Evolutionary conservation across 92 coral and sea anemone species (phyloP).

Genomic region (Palythoa grandis): DNA sequence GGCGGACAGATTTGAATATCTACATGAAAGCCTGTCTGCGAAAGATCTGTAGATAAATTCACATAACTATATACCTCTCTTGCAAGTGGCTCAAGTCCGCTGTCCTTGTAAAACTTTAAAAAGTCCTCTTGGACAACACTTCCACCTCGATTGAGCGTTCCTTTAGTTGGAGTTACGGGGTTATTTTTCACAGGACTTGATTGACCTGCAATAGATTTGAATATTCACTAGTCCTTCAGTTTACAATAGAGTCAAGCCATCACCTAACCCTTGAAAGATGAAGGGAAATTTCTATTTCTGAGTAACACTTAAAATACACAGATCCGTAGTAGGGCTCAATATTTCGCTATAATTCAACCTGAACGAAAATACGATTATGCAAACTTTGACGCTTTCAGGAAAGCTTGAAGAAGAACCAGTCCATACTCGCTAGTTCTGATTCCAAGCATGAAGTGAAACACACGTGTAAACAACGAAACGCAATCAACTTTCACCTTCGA

Average conservation of each 20-base stretch:
- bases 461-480: slow-evolving; percentile 61
- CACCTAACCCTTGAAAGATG: neutral
- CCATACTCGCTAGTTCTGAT: neutral
- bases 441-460: slow-evolving; percentile 24
- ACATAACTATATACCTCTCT: slow-evolving; percentile 69
- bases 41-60: slow-evolving; percentile 38
- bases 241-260: slow-evolving; percentile 41
- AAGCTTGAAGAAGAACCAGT: neutral
- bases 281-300: slow-evolving; percentile 1
- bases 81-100: slow-evolving; percentile 75
- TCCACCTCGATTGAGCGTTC: slow-evolving; percentile 68
- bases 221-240: slow-evolving; percentile 71
- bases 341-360: neutral
- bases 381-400: slow-evolving; percentile 14
- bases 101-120: slow-evolving; percentile 73
- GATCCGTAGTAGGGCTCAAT: neutral
- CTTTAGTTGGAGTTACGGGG: slow-evolving; percentile 79
- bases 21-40: slow-evolving; percentile 43
- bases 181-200: slow-evolving; percentile 87
- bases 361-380: slow-evolving; percentile 1
- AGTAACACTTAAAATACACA: neutral
- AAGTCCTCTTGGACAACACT: slow-evolving; percentile 70
- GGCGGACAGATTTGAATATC: slow-evolving; percentile 57
- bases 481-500: slow-evolving; percentile 74
- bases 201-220: slow-evolving; percentile 84